Evolutionary conservation across 2,888 invertebrate species (phyloP).

Genomic region (Dusona sp.): DNA sequence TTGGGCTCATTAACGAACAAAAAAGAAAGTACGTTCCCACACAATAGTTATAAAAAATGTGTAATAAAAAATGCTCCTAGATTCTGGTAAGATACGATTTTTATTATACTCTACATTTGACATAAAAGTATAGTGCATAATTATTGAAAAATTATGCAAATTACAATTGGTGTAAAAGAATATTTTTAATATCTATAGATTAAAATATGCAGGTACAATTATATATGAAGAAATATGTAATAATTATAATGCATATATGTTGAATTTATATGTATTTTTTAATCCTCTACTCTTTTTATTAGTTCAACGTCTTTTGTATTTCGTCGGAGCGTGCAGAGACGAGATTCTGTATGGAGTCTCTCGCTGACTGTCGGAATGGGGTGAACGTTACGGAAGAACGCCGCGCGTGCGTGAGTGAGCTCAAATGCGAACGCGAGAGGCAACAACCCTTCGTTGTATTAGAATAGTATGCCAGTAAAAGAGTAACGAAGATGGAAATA

Average conservation of each 20-base stretch:
- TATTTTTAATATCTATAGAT: no score
- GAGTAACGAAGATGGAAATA: constrained; percentile 72
- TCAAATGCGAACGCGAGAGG: constrained; percentile 64
- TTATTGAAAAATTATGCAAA: background rate
- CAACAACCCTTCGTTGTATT: constrained; percentile 70
- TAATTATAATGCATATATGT: background rate
- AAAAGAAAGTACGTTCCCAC: background rate
- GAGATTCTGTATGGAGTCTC: constrained; percentile 56
- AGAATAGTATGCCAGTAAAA: constrained; percentile 65
- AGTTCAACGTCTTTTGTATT: constrained; percentile 60
- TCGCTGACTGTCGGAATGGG: constrained; percentile 62
- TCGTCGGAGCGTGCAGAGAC: constrained; percentile 50
- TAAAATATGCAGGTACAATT: no score
- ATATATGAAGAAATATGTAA: background rate
- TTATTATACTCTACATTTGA: background rate
- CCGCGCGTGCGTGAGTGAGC: constrained; percentile 60
- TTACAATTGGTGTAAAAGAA: background rate
- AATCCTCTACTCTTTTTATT: constrained; percentile 50
- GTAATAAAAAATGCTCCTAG: background rate
- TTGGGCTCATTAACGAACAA: background rate
- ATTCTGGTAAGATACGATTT: background rate
- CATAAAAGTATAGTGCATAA: background rate
- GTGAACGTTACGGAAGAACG: constrained; percentile 60
- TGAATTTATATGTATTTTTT: background rate
- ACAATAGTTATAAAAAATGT: background rate